phyloP scores from a whole-genome alignment of 2,888 invertebrate genomes.

The Halictus ligatus region DNA sequence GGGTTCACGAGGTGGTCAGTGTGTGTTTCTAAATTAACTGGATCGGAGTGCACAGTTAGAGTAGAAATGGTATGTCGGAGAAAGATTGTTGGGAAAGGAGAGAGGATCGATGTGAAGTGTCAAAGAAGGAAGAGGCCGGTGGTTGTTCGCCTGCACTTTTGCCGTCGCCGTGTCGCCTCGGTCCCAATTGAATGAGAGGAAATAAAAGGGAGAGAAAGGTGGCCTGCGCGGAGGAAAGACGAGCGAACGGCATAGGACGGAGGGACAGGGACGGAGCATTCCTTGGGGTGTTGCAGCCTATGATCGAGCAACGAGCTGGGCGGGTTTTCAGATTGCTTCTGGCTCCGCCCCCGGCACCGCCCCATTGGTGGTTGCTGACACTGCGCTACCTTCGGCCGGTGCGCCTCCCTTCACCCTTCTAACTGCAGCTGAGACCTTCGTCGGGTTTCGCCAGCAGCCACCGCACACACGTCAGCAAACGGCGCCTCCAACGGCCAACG shows the following conservation, averaged over 20 bases:
- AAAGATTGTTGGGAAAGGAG: constrained; percentile 11
- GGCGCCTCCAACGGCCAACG: constrained; percentile 61
- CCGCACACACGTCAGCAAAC: constrained; percentile 71
- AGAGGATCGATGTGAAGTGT: constrained; percentile 73
- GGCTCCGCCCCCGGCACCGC: constrained; percentile 74
- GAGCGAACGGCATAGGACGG: constrained; percentile 37
- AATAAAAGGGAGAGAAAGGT: constrained; percentile 43
- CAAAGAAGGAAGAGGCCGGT: constrained; percentile 66
- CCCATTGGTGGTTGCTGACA: constrained; percentile 65
- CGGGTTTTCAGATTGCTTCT: constrained; percentile 63
- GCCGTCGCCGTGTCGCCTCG: constrained; percentile 67
- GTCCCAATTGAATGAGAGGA: constrained; percentile 49
- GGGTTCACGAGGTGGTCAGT: not conserved
- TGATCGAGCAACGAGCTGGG: constrained; percentile 67
- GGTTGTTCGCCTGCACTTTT: constrained; percentile 74
- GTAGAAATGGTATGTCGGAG: not conserved
- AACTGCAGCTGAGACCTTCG: constrained; percentile 68
- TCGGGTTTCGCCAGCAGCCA: constrained; percentile 67
- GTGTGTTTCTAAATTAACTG: not conserved
- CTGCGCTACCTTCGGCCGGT: constrained; percentile 59
- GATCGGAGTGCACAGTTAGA: not conserved
- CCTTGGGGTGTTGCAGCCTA: constrained; percentile 71
- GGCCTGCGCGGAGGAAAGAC: constrained; percentile 42
- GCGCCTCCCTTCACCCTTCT: constrained; percentile 69
- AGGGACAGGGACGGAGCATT: constrained; percentile 64